Conservation (phyloP, 2,113 vertebrate genomes). For the Corythaixoides concolor region DNA sequence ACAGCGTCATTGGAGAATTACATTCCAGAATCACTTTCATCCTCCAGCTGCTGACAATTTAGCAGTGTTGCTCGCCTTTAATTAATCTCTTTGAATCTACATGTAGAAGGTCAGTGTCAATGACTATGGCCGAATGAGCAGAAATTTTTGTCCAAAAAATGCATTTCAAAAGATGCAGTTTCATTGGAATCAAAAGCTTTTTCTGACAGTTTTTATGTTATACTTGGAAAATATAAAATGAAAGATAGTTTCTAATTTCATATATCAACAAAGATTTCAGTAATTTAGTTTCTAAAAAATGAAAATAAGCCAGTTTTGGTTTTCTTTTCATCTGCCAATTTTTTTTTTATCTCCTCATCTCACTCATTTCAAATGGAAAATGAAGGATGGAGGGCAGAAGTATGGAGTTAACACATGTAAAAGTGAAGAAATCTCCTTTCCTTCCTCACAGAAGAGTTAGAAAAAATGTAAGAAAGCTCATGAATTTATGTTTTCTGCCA, state of each 20-base stretch:
- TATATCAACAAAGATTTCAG: not conserved
- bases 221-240: not conserved
- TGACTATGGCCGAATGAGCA: not conserved
- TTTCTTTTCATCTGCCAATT: not conserved
- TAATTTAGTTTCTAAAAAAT: not conserved
- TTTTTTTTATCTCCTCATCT: not conserved
- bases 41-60: slow-evolving; percentile 57
- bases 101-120: slow-evolving; percentile 37
- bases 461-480: not conserved
- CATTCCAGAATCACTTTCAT: slow-evolving; percentile 30
- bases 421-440: not conserved
- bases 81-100: slow-evolving; percentile 55
- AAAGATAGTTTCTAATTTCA: not conserved
- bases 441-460: not conserved
- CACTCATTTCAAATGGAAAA: not conserved
- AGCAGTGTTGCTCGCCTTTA: slow-evolving; percentile 24
- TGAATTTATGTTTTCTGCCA: not conserved
- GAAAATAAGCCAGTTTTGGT: not conserved
- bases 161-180: not conserved
- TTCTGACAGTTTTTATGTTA: not conserved
- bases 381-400: not conserved
- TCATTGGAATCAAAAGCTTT: not conserved
- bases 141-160: not conserved
- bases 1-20: not conserved
- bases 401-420: not conserved